Evolutionary conservation across 2,888 invertebrate genomes (phyloP).

Genomic region (Erebia epiphron): DNA sequence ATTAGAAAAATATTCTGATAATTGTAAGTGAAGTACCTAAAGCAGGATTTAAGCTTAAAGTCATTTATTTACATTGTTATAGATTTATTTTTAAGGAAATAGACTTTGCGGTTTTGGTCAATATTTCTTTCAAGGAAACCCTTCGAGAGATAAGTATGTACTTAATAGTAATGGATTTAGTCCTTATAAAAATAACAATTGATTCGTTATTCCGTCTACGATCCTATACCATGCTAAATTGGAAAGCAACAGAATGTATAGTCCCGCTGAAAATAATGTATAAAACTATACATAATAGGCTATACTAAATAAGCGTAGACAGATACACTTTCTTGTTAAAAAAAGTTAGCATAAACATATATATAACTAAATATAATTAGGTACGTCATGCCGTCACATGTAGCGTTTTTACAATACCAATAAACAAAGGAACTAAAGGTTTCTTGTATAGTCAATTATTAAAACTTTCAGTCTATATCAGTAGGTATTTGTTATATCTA

Average conservation of each 20-base stretch:
- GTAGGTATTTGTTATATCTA: neutral
- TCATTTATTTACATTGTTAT: slow-evolving; percentile 4
- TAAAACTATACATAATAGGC: neutral
- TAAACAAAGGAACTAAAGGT: slow-evolving; percentile 47
- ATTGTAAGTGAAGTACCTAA: neutral
- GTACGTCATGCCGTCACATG: slow-evolving; percentile 23
- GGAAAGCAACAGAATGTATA: neutral
- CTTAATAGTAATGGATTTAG: neutral
- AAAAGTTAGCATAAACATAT: neutral
- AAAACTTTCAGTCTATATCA: slow-evolving; percentile 28
- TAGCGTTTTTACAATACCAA: slow-evolving; percentile 47
- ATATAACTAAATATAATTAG: slow-evolving; percentile 8
- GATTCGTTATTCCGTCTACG: neutral
- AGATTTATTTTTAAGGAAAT: neutral
- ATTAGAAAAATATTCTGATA: slow-evolving; percentile 13
- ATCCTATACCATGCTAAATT: slow-evolving; percentile 4
- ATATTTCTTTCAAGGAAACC: neutral
- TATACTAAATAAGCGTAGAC: slow-evolving; percentile 4
- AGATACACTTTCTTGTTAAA: slow-evolving; percentile 7
- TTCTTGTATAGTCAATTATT: slow-evolving; percentile 58
- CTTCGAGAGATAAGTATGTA: neutral
- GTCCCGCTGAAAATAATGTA: slow-evolving; percentile 23
- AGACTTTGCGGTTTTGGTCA: neutral
- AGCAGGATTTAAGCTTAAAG: neutral
- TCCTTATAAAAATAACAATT: neutral